Base-by-base conservation (phyloP, 2,113 vertebrate species). In the Apus apus region DNA sequence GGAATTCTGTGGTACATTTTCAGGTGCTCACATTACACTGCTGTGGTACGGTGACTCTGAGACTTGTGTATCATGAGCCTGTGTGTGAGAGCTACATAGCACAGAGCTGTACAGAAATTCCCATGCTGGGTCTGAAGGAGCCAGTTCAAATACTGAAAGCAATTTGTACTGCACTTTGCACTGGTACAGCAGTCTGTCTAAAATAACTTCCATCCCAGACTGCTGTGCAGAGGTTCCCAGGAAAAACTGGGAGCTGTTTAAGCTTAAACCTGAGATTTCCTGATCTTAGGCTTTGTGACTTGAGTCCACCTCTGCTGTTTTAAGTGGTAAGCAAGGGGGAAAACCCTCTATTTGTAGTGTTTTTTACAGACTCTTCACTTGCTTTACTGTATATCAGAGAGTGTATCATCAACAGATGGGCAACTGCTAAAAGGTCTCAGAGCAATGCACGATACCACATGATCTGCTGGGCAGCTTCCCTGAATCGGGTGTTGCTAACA, bases 31-130 rank as follows among this genome's bases (percentile, higher is more conserved):
- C 15, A 2, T 43, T 80, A 6, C 17, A 17, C 30, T 48, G 1
- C 34, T 29, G 17, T 6, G 36, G 53, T 25, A 61, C 0, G 10
- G 72, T 0, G 1, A 5, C 29, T 29, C 64, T 30, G 46, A n/a
- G 67, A 54, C 27, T 56, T 29, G 66, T 22, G 34, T 38, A 4
- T 23, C 1, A 2, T 0, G n/a, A 30, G 27, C 27, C 64, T 26
- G 25, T 4, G 20, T 21, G 58, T 20, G 65, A 57, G 20, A 43
- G 70, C 38, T 67, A 4, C 4, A 15, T 26, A 61, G 68, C 30
- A 13, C 9, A 15, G 38, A 0, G 51, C 76, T 43, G 70, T 13
- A 8, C 53, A 45, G 80, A 27, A 74, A 45, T 23, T 9, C 54
- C 68, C 10, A 3, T 0, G 25, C 79, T 30, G 14, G 2, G 11